A percentile compares a stretch with the other conserved stretches of the same genome.
These are phyloP conservation scores for Drosophila formosana DNA, from an alignment of 2,888 invertebrate genomes.

Conservation along the genomic window DNA sequence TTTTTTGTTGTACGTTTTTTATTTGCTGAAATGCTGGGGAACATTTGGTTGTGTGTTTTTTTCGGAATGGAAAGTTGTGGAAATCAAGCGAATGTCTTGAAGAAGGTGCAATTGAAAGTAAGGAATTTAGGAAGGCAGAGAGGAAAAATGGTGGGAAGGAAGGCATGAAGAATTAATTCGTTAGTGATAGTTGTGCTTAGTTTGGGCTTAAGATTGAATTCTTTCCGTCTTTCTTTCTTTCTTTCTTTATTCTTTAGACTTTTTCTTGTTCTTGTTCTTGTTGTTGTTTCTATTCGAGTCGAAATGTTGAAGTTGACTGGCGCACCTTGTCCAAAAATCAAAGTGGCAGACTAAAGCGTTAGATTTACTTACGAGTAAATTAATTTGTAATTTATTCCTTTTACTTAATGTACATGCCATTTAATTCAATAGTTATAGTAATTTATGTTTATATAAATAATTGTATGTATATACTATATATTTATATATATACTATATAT, in stretches of 20 bases:
- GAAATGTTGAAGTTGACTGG: slow-evolving; percentile 69
- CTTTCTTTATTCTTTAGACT: not conserved
- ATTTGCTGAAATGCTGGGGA: slow-evolving; percentile 64
- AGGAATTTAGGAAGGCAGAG: slow-evolving; percentile 14
- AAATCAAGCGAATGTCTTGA: slow-evolving; percentile 43
- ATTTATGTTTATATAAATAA: slow-evolving; percentile 70
- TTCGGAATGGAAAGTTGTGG: slow-evolving; percentile 41
- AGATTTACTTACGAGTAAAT: slow-evolving; percentile 73
- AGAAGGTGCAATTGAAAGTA: slow-evolving; percentile 49
- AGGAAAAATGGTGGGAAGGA: not conserved
- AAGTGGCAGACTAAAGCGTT: slow-evolving; percentile 80
- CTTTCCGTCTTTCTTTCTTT: slow-evolving; percentile 4
- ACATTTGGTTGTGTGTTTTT: slow-evolving; percentile 13
- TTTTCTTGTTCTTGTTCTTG: slow-evolving; percentile 28
- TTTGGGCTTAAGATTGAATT: slow-evolving; percentile 14
- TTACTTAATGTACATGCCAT: slow-evolving; percentile 74
- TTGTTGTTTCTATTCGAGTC: slow-evolving; percentile 45
- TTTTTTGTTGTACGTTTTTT: slow-evolving; percentile 47
- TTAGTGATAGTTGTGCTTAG: slow-evolving; percentile 33
- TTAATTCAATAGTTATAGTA: slow-evolving; percentile 68
- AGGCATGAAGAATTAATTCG: slow-evolving; percentile 21
- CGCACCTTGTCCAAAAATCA: slow-evolving; percentile 80
- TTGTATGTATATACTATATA: slow-evolving; percentile 49
- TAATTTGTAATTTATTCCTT: slow-evolving; percentile 58
- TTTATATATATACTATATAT: slow-evolving; percentile 30